Evolutionary conservation across 2,113 vertebrate species (phyloP).

Genomic region (Typhlomys cinereus): DNA sequence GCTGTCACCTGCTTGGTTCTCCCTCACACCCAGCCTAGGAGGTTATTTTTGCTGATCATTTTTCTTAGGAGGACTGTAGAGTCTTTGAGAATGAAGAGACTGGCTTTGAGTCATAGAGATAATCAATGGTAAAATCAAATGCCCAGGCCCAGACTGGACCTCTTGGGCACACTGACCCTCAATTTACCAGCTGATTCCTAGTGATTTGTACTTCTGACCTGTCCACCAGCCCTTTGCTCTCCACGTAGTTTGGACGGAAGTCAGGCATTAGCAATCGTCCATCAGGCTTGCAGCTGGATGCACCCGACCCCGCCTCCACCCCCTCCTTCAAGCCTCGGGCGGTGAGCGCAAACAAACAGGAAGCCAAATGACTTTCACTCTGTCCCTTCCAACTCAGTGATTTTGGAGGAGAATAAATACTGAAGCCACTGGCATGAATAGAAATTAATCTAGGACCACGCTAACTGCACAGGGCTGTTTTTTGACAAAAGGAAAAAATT

Average conservation of each 20-base stretch:
- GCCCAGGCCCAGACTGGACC: background rate
- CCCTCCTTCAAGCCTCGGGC: constrained; percentile 5
- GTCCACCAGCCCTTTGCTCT: background rate
- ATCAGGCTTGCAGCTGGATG: background rate
- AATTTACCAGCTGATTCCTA: background rate
- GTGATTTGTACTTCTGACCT: background rate
- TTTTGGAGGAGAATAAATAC: constrained; percentile 79
- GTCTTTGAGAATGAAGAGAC: background rate
- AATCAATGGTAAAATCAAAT: background rate
- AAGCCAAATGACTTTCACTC: constrained; percentile 77
- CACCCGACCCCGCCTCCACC: background rate
- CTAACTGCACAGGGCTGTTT: constrained; percentile 68
- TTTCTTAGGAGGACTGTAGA: background rate
- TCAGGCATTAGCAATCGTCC: background rate
- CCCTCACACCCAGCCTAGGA: background rate
- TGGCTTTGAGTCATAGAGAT: background rate
- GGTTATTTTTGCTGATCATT: background rate
- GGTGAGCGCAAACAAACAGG: constrained; percentile 67
- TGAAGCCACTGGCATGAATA: constrained; percentile 77
- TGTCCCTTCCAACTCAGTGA: constrained; percentile 78
- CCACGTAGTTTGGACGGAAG: background rate
- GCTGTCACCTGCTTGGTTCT: background rate
- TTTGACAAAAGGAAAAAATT: constrained; percentile 60
- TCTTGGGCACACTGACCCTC: background rate
- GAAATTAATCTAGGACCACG: constrained; percentile 73